phyloP scores from a whole-genome alignment of 2,113 vertebrate species.

The Naja naja region DNA sequence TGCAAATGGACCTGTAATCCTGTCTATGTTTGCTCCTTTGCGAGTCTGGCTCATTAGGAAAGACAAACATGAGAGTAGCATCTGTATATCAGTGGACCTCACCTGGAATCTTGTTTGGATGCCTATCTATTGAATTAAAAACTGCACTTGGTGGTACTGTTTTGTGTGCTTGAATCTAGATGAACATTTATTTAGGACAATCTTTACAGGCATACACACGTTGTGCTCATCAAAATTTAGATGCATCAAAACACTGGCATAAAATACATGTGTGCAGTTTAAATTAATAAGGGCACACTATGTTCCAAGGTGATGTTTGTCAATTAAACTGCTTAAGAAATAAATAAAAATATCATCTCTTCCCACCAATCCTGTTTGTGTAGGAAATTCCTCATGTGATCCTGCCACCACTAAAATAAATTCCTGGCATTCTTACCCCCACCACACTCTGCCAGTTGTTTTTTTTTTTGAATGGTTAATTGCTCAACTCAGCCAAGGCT shows the following conservation, averaged over 20 bases:
- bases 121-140: background rate
- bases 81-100: constrained; percentile 17
- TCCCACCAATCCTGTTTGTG: background rate
- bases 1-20: no score
- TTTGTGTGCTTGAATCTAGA: background rate
- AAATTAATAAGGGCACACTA: background rate
- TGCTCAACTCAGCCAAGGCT: background rate
- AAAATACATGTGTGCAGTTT: background rate
- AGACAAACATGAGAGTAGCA: background rate
- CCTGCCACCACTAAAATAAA: background rate
- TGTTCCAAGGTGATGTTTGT: background rate
- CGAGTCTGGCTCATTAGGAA: background rate
- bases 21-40: background rate
- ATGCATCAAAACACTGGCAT: background rate
- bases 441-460: background rate
- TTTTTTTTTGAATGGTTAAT: background rate
- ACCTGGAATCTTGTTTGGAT: constrained; percentile 4
- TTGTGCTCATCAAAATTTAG: background rate
- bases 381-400: background rate
- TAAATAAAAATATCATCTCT: background rate
- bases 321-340: background rate
- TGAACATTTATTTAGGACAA: background rate
- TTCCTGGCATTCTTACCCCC: background rate
- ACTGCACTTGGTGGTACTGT: no score
- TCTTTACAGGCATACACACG: rapidly evolving